Evolutionary conservation across 2,888 invertebrate genomes (phyloP), one percentile per base, ranked within the genome.

Genomic region (Antitype chi): DNA sequence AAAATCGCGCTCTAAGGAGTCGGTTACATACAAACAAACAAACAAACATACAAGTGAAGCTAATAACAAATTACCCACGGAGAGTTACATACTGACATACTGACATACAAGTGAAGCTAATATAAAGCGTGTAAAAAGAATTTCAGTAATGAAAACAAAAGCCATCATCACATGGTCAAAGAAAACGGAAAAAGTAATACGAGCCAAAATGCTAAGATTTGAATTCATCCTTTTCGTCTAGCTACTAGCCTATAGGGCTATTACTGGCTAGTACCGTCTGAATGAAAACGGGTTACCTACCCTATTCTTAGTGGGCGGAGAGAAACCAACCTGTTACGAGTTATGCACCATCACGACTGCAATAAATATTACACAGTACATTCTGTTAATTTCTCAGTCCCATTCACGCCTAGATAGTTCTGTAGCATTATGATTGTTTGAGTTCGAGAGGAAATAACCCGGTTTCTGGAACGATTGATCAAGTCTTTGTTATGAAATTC

Each of bases 341-440:
- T 77, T 74, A 80, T 80, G 80, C 84, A 84, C 83, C 80, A 83
- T 83, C 83, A 83, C 83, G 80, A 84, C 70, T 43, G 38, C 38
- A 55, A 76, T 70, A 71, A 80, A 84, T 83, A 80, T 59, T 68
- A 38, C 49, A 20, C 60, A 20, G 60, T 17, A 57, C 47, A 57
- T 72, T 76, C 55, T 82, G 70, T 63, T 67, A 60, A 69, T 77
- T 82, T 81, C 62, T 73, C 47, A 81, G 78, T 49, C 38, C 52
- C 57, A 82, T 79, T 75, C 55, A 68, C 70, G 53, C 68, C 60
- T 64, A 38, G 52, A 32, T 59, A 70, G 60, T 53, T 69, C 49
- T 64, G 43, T 32, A 60, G 5, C 15, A 32, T 49, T 60, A 32
- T 32, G 49, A 75, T 32, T 81, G 15, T 80, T 66, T 69, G 57